Evolutionary conservation across 2,113 vertebrate genomes (phyloP).

Genomic region (Microcebus ravelobensis): DNA sequence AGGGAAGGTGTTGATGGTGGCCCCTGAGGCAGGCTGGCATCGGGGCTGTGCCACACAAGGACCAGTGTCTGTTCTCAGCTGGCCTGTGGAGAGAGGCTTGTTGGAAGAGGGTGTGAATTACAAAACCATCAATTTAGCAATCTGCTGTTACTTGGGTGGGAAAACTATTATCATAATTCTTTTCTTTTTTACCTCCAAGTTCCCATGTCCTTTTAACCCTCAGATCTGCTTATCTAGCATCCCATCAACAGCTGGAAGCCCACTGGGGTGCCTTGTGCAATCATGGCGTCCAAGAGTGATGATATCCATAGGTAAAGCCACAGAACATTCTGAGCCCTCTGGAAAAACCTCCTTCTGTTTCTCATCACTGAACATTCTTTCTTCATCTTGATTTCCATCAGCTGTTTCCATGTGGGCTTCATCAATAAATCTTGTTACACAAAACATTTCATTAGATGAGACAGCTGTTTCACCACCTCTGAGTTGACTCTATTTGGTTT

Average conservation of each 20-base stretch:
- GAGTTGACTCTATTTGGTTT: background rate
- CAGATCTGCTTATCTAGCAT: background rate
- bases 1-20: too few relatives aligned
- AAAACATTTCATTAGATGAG: background rate
- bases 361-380: background rate
- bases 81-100: background rate
- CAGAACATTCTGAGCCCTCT: background rate
- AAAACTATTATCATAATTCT: background rate
- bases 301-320: background rate
- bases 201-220: background rate
- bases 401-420: background rate
- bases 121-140: background rate
- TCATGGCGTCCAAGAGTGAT: background rate
- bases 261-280: background rate
- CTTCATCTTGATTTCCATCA: background rate
- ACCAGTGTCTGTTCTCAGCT: too few relatives aligned
- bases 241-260: background rate
- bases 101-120: background rate
- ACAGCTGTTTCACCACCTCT: background rate
- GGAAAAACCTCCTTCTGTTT: background rate
- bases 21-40: background rate
- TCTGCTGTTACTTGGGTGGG: background rate
- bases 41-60: too few relatives aligned
- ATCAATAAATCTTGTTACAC: background rate
- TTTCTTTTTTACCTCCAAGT: background rate